Conservation (phyloP, 2,888 invertebrate species). For the Caradrina kadenii region DNA sequence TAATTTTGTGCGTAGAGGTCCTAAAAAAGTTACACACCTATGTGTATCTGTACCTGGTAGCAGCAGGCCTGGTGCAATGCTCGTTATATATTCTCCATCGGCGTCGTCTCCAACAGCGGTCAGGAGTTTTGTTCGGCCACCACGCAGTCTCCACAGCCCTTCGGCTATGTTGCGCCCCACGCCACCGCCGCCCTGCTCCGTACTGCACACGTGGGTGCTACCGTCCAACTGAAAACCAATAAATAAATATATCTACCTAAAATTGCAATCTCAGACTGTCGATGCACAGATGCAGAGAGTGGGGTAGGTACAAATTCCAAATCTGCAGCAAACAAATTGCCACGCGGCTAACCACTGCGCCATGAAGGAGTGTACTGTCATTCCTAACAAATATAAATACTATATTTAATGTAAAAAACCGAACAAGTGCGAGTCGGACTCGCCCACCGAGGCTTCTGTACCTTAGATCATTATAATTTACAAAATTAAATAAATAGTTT, state of each 20-base stretch:
- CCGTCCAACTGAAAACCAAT: constrained; percentile 92
- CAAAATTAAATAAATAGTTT: no score
- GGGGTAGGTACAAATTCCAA: not conserved
- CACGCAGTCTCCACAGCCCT: constrained; percentile 94
- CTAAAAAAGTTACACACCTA: no score
- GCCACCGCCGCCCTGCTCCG: constrained; percentile 94
- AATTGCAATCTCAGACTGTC: no score
- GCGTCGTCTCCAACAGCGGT: constrained; percentile 94
- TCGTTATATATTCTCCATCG: constrained; percentile 77
- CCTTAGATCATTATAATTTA: no score
- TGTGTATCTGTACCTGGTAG: constrained; percentile 74
- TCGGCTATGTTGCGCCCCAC: constrained; percentile 98
- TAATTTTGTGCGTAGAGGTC: no score
- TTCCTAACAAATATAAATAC: no score
- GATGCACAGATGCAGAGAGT: no score
- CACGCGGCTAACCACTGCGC: not conserved
- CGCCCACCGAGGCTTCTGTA: no score
- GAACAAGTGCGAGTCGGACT: no score
- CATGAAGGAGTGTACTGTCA: not conserved
- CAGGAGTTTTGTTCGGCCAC: constrained; percentile 92
- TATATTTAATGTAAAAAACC: no score
- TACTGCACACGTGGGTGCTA: constrained; percentile 93
- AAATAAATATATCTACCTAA: no score
- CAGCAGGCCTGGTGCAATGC: constrained; percentile 80
- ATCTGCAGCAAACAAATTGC: constrained; percentile 18